Evolutionary conservation across 2,113 vertebrate genomes (phyloP), one percentile per base, ranked within the genome.

Genomic region (Coryphaenoides rupestris): DNA sequence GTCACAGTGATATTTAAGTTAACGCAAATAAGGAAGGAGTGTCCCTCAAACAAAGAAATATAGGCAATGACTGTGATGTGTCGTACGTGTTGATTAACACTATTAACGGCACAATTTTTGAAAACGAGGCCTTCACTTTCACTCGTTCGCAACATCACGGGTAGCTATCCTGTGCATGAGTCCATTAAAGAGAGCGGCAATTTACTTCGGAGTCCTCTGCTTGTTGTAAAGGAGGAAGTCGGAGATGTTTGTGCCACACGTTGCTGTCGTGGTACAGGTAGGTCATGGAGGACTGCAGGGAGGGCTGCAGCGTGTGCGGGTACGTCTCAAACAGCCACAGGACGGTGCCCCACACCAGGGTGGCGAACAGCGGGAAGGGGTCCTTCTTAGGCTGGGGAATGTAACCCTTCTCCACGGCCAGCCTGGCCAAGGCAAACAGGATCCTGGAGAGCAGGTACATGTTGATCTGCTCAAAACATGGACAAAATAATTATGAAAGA

Each of bases 181-280:
- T 26, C 6, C 3, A 26, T 26, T 26, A 26, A 26, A 26, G 24
- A 40, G 7, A 40, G 7, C 33, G 9, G 33, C 13, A 12, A 40
- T 40, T 40, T 12, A 40, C 13, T 40, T 40, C 33, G 7, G 33
- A 47, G 73, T 75, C 72, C 81, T 72, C 23, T 86, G 88, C 76
- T 94, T 98, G 87, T 98, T 99, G 78, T 94, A 94, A 60, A 99
- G 7, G 23, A 99, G 92, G 68, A 98, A 99, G 87, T 99, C 97
- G 0, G 92, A 92, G 68, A 99, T 65, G 79, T 96, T n/a, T 94
- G 0, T 98, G 95, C 97, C 96, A 99, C 2, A 90, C 83, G 0
- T 99, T 89, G 55, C 97, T 99, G 83, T 99, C 96, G 0, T 96
- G 92, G 0, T 99, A 99, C 57, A 99, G 93, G 82, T 99, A 99